phyloP scores from a whole-genome alignment of 2,797 vertebrate genomes.

The Distichodus sexfasciatus region DNA sequence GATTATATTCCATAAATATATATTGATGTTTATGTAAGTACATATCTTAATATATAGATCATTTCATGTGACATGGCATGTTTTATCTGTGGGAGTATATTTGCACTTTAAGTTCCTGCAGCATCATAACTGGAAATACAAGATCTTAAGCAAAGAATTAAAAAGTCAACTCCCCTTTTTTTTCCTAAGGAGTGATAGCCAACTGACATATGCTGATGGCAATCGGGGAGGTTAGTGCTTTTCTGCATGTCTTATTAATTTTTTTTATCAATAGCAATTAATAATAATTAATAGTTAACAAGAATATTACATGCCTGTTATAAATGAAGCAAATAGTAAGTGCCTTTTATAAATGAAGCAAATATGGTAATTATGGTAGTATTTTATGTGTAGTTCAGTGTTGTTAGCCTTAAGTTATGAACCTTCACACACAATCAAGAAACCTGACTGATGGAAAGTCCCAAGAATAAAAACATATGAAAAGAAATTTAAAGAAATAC shows the following conservation, averaged over 20 bases:
- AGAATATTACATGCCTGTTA: too few species aligned
- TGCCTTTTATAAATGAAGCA: background rate
- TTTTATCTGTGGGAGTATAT: background rate
- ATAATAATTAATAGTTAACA: too few species aligned
- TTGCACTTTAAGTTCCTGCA: constrained; percentile 11
- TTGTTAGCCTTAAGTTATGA: too few species aligned
- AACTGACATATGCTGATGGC: constrained; percentile 60
- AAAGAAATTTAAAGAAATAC: background rate
- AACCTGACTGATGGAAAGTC: too few species aligned
- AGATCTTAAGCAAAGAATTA: constrained; percentile 35
- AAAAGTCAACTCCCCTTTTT: constrained; percentile 46
- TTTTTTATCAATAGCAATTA: background rate
- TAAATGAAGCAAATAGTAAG: too few species aligned
- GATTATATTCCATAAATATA: too few species aligned
- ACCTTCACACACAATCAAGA: too few species aligned
- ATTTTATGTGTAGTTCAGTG: too few species aligned
- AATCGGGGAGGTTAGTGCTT: constrained; percentile 61
- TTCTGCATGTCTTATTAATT: background rate
- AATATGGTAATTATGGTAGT: too few species aligned
- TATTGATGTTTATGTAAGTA: too few species aligned
- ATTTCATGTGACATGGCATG: background rate
- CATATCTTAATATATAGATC: too few species aligned
- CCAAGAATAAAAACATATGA: too few species aligned
- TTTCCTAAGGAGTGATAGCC: constrained; percentile 40
- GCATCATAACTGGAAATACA: constrained; percentile 5